A percentile compares a stretch with the other conserved stretches of the same genome.
These are phyloP conservation scores for Nasonovia ribisnigri DNA, from an alignment of 2,888 invertebrate genomes.

Conservation along the genomic window DNA sequence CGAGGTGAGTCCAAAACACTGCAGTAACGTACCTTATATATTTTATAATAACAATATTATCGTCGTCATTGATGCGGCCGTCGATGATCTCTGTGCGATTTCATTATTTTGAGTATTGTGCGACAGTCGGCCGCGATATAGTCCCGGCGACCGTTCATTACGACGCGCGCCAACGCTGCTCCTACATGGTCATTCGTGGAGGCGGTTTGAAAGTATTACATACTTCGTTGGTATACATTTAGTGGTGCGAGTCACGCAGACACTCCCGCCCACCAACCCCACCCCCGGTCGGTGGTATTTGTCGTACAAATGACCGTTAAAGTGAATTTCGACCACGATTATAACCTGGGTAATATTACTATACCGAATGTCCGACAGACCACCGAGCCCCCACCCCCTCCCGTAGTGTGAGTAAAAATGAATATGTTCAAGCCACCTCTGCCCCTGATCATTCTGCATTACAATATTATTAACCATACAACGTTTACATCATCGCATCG, in stretches of 20 bases:
- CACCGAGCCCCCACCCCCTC: background rate
- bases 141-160: background rate
- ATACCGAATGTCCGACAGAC: background rate
- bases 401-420: background rate
- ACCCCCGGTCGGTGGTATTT: background rate
- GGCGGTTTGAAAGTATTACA: background rate
- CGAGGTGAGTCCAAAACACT: conserved; percentile 40
- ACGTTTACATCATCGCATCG: background rate
- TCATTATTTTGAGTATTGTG: background rate
- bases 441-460: background rate
- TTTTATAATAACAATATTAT: background rate
- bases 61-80: background rate
- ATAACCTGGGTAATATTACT: background rate
- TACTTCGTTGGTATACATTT: background rate
- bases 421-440: background rate
- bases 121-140: background rate
- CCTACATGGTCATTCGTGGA: background rate
- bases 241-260: background rate
- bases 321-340: background rate
- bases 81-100: no score
- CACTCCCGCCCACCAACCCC: background rate
- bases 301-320: background rate
- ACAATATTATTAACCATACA: background rate
- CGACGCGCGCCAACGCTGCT: background rate
- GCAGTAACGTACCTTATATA: background rate